Percentiles rank a stretch among this genome's conserved stretches.
These are phyloP conservation scores for Erpobdella octoculata DNA, from an alignment of 2,888 invertebrate species.

Conservation along the genomic window DNA sequence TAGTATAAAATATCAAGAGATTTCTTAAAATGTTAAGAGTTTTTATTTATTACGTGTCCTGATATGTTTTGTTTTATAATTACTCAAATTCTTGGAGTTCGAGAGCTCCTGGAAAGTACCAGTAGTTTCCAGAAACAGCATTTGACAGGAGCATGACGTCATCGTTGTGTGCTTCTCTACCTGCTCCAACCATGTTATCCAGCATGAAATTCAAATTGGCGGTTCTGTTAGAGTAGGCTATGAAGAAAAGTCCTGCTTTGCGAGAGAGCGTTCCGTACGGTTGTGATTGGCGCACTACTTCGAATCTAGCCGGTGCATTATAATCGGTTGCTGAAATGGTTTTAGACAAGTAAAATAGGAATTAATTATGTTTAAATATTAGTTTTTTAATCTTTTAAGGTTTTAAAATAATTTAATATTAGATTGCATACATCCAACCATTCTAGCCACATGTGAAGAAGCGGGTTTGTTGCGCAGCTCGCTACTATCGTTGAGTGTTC, in stretches of 20 bases:
- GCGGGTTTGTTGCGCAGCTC: slow-evolving; percentile 46
- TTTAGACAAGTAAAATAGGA: background rate
- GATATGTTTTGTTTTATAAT: too few relatives aligned
- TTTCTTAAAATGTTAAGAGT: too few relatives aligned
- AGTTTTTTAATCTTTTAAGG: too few relatives aligned
- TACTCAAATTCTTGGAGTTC: slow-evolving; percentile 42
- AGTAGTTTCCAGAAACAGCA: slow-evolving; percentile 49
- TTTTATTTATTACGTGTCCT: too few relatives aligned
- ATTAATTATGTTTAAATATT: too few relatives aligned
- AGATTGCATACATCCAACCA: slow-evolving; percentile 52
- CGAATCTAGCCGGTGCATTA: too few relatives aligned
- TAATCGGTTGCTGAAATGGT: too few relatives aligned
- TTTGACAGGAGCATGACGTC: slow-evolving; percentile 49
- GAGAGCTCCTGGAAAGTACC: slow-evolving; percentile 50
- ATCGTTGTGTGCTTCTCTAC: slow-evolving; percentile 42
- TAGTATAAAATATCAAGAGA: too few relatives aligned
- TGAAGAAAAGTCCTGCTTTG: slow-evolving; percentile 50
- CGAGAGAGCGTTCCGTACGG: slow-evolving; percentile 47
- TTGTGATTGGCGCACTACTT: slow-evolving; percentile 52
- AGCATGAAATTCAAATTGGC: slow-evolving; percentile 50
- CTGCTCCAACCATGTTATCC: slow-evolving; percentile 50
- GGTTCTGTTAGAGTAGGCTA: slow-evolving; percentile 48
- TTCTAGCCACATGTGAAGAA: slow-evolving; percentile 50
- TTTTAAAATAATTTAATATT: too few relatives aligned
- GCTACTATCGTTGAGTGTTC: slow-evolving; percentile 44